phyloP scores from a whole-genome alignment of 2,797 vertebrate genomes.

The Acomys russatus region DNA sequence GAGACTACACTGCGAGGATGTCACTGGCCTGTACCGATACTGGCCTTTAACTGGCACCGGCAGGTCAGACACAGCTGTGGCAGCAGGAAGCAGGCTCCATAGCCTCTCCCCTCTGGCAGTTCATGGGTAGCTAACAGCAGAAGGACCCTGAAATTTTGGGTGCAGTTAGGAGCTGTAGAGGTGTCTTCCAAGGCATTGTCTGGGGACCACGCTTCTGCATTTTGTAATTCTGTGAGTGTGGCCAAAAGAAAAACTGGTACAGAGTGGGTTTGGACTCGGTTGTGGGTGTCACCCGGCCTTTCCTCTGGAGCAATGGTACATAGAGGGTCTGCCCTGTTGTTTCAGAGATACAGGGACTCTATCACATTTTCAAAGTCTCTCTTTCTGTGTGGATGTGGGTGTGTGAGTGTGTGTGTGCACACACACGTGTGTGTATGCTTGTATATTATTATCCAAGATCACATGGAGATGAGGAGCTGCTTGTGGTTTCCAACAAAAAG shows the following conservation, averaged over 20 bases:
- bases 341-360: neutral
- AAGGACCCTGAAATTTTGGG: neutral
- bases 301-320: neutral
- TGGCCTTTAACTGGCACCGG: neutral
- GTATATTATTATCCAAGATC: neutral
- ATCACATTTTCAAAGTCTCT: neutral
- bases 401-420: neutral
- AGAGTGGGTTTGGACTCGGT: too few species aligned
- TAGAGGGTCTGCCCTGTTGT: accelerated
- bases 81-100: neutral
- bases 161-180: neutral
- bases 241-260: neutral
- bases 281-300: neutral
- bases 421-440: neutral
- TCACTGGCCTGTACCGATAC: neutral
- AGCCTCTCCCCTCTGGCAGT: neutral
- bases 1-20: neutral
- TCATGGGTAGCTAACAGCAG: neutral
- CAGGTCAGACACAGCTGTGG: neutral
- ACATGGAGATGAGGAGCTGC: neutral
- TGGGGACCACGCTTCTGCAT: neutral
- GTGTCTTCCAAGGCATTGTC: neutral
- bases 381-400: too few species aligned
- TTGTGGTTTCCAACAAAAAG: too few species aligned
- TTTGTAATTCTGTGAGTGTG: neutral